Base-by-base conservation (phyloP, 2,797 vertebrate genomes). In the Chloroceryle amazona region DNA sequence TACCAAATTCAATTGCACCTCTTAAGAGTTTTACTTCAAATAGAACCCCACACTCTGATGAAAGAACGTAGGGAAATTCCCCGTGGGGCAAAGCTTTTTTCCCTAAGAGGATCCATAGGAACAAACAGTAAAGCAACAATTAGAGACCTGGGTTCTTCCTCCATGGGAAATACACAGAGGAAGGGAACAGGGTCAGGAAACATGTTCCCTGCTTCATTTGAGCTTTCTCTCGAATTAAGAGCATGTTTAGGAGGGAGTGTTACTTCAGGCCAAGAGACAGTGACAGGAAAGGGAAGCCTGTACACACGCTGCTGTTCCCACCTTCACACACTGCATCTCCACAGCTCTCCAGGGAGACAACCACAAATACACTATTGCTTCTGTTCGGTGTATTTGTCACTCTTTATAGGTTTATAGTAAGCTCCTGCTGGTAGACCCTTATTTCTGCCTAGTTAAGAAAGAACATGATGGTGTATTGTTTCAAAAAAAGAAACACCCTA, bases 401-500 rank as follows among this genome's bases (percentile, higher is more conserved):
- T 51, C 89, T 90, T 72, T 49, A 66, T 20, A 62, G 55, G 83
- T 42, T 82, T 63, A 41, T 65, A 75, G 86, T 25, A 74, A 93
- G 66, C 94, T 96, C 91, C 91, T 89, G 90, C 94, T 89, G 94
- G 67, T 67, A 96, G 78, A 60, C 67, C 88, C 62, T 91, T 31
- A 51, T 76, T 95, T 75, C 93, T 95, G 88, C 63, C 93, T 90
- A 82, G 86, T 95, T 93, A 96, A 80, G 86, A 88, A 63, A 61
- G 74, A 87, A 90, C 17, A 81, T 37, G 78, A 55, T 10, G 35
- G 66, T 57, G 60, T 47, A 60, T 84, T 70, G 51, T 67, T 75
- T 84, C 42, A 46, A 58, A 75, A 58, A 75, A 49, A 62, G 51
- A 80, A 84, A 71, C 18, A 76, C 54, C 63, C 79, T 71, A 37